Evolutionary conservation across 2,113 vertebrate species (phyloP).

Genomic region (Peromyscus maniculatus): DNA sequence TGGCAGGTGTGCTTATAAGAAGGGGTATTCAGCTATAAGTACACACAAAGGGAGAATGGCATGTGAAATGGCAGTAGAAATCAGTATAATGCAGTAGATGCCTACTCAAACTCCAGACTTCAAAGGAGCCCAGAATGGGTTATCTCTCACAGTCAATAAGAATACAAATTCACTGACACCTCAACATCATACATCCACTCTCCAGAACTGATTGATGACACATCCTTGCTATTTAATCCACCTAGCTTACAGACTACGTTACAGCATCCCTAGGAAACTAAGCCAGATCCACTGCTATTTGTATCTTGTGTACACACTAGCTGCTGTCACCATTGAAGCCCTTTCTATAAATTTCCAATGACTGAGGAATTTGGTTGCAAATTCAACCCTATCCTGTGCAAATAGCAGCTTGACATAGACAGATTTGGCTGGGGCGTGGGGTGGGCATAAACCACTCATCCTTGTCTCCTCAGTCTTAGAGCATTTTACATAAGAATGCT

Average conservation of each 20-base stretch:
- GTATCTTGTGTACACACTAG: neutral
- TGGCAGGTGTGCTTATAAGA: neutral
- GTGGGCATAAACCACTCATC: neutral
- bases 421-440: neutral
- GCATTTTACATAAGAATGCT: neutral
- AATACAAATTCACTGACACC: neutral
- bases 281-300: neutral
- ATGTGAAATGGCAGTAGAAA: neutral
- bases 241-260: neutral
- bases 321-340: neutral
- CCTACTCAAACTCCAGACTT: neutral
- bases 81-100: neutral
- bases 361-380: constrained; percentile 2
- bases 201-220: neutral
- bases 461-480: neutral
- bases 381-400: constrained; percentile 16
- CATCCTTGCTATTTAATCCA: neutral
- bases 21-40: neutral
- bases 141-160: neutral
- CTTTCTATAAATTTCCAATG: neutral
- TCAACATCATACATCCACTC: neutral
- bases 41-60: neutral
- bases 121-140: neutral
- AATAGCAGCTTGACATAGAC: constrained; percentile 5
- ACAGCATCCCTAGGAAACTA: neutral